Conservation (phyloP, 2,888 invertebrate genomes). For the Bombyx huttoni region DNA sequence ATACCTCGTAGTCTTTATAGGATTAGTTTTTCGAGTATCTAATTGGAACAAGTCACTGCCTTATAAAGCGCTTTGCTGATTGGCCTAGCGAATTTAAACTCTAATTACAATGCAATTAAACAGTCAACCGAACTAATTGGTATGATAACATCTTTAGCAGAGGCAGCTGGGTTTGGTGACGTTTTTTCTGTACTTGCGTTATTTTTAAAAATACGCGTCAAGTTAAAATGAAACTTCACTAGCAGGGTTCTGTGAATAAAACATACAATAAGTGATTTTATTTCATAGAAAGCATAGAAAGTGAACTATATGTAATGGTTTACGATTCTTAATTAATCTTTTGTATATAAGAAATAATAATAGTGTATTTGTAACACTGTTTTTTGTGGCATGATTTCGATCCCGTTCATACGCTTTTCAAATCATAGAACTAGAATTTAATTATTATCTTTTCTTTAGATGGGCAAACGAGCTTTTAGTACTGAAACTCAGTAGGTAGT, state of each 20-base stretch:
- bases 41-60: conserved; percentile 31
- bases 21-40: conserved; percentile 37
- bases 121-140: conserved; percentile 43
- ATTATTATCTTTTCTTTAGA: no score
- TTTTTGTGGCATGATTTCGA: no score
- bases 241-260: neutral
- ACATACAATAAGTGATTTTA: no score
- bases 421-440: no score
- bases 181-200: conserved; percentile 5
- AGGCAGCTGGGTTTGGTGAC: conserved; percentile 19
- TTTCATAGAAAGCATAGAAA: no score
- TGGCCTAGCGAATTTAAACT: conserved; percentile 38
- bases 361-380: no score
- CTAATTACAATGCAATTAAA: conserved; percentile 51
- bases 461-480: no score
- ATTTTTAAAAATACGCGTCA: conserved; percentile 2
- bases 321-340: no score
- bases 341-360: no score
- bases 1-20: conserved; percentile 33
- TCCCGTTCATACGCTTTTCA: no score
- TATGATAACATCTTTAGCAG: conserved; percentile 35
- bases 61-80: conserved; percentile 39
- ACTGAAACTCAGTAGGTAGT: no score
- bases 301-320: no score
- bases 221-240: neutral